Base-by-base conservation (phyloP, 2,888 invertebrate genomes). In the Automeris io region DNA sequence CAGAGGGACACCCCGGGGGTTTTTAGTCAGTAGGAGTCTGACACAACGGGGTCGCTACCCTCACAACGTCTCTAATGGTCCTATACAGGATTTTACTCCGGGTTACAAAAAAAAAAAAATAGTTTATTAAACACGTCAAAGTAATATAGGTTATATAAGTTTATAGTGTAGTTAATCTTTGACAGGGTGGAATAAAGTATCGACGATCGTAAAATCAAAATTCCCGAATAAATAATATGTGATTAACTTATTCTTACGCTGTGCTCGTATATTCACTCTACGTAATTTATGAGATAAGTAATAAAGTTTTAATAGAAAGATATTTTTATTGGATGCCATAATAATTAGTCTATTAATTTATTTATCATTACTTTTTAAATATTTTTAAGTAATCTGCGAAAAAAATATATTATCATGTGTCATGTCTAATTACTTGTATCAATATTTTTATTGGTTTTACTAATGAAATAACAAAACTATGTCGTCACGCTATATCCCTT, bases 171-270 rank as follows among this genome's bases (percentile, higher is more conserved):
- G 29, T 29, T 29, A 29, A 29, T 29, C 29, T 29, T n/a, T n/a
- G 7, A 29, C 16, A 16, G 29, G 16, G 29, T 29, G 29, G 29
- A 29, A 16, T 29, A 29, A 29, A 16, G 32, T 16, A 29, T 37
- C 36, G 26, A 19, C 21, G 18, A 13, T 60, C 59, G 56, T 71
- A 70, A 71, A 70, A 60, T 58, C 54, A 54, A 53, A 64, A 69
- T 68, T 61, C 61, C 65, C 63, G 67, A 72, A 71, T 68, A 65
- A 70, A 70, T 69, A 60, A 62, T 65, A 58, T 54, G 52, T 63
- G 68, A 68, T 70, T 70, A 65, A 45, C 50, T 64, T 66, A 29
- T 29, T 29, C 16, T 8, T 29, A 1, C 29, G 13, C n/a, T 29
- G 8, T 16, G 29, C n/a, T n/a, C 16, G 8, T n/a, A 16, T 29